Evolutionary conservation across 2,797 vertebrate genomes (phyloP).

Genomic region (Pangasius macronema): DNA sequence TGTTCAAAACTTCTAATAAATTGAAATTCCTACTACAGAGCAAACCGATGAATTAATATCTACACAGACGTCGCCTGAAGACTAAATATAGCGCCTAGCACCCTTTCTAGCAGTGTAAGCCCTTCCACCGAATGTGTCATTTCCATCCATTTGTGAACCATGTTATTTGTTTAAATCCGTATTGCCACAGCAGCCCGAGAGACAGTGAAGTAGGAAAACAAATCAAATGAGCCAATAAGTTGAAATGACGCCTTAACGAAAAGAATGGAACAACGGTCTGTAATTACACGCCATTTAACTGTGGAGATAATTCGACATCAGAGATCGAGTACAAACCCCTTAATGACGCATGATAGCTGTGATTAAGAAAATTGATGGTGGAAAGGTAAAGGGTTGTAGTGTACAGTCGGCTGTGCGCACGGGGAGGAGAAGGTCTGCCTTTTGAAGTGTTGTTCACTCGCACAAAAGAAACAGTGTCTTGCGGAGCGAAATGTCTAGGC

Average conservation of each 20-base stretch:
- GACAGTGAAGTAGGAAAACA: constrained; percentile 31
- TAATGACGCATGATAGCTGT: constrained; percentile 35
- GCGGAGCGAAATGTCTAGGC: neutral
- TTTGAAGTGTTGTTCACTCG: constrained; percentile 9
- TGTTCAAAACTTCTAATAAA: neutral
- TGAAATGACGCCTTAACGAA: constrained; percentile 40
- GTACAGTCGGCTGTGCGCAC: constrained; percentile 11
- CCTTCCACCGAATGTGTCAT: constrained; percentile 8
- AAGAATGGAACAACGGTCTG: constrained; percentile 38
- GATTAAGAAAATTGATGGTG: constrained; percentile 48
- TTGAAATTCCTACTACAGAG: neutral
- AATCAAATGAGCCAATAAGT: constrained; percentile 46
- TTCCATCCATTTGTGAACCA: constrained; percentile 2
- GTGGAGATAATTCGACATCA: constrained; percentile 46
- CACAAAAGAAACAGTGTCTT: constrained; percentile 31
- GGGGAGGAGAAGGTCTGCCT: constrained; percentile 17
- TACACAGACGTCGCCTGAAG: neutral
- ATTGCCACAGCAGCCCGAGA: constrained; percentile 21
- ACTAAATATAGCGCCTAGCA: neutral
- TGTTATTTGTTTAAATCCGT: constrained; percentile 25
- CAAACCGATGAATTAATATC: constrained; percentile 1
- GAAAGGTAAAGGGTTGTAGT: constrained; percentile 41
- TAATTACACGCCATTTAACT: constrained; percentile 47
- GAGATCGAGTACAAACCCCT: constrained; percentile 28
- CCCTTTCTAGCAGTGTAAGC: constrained; percentile 21